Base-by-base conservation (phyloP, 2,888 invertebrate species). In the Alloplasta piceator region DNA sequence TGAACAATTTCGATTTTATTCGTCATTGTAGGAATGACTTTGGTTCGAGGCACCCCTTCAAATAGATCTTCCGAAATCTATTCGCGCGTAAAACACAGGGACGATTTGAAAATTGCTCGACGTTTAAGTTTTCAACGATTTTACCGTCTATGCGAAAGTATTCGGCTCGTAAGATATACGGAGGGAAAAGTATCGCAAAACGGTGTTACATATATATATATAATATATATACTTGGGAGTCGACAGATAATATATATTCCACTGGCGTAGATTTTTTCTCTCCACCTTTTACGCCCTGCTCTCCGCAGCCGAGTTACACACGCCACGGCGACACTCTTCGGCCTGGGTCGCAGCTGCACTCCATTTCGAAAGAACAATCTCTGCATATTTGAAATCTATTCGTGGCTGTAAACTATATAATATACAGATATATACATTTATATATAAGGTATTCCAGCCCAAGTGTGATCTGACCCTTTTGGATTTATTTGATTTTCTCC, bases 321-420 rank as follows among this genome's bases (percentile, higher is more conserved):
- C 74, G 66, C 66, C 67, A 78, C 70, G 75, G 86, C 87, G 85
- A 87, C 86, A 87, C 86, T 83, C 84, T 74, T 60, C 48, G 60
- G 77, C 60, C 67, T 50, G 82, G 85, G 89, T 85, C 89, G 83
- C 88, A 90, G 89, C 89, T 90, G 90, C 86, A 86, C 86, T 86
- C 86, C 84, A 89, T 89, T 89, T 84, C 86, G 84, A 86, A 86
- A 86, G 88, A 89, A 89, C 89, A 88, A 89, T 90, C 89, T 90
- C 87, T 89, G 88, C 89, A 90, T 89, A 89, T 89, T 90, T 90
- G 88, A 90, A 90, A 90, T 89, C 89, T 86, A 89, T 90, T 87
- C 85, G 83, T 80, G 77, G 75, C 76, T 67, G 74, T 85, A 74
- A 56, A 50, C 39, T 50, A 75, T 60, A 66, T 66, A 67, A 67